Evolutionary conservation across 2,113 vertebrate genomes (phyloP), one percentile per base, ranked within the genome.

Genomic region (Dipodomys ordii): DNA sequence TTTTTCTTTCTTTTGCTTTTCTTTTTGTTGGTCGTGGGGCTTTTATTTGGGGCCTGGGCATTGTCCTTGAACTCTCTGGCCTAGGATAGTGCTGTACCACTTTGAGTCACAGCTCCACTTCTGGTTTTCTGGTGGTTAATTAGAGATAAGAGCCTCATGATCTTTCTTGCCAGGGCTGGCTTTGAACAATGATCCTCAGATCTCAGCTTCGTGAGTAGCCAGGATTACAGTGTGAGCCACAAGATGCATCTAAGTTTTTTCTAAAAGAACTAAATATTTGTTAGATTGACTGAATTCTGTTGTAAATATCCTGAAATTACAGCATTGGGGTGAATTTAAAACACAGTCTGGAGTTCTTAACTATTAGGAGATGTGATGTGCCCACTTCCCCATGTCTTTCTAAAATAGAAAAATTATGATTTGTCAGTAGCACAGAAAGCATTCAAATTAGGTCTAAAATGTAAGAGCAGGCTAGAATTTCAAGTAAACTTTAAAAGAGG

Each of bases 391-490:
- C 44, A 10, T 25, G 4, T 87, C 69, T 92, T 93, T 80, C 73
- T 81, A 49, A 93, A 74, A 90, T 5, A 90, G 78, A 69, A 22
- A 94, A 92, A 73, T 89, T 80, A 67, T 85, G 39, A 84, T 74
- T 90, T 93, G 25, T 13, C 20, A 82, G 64, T 90, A 88, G 49
- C 72, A 46, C 39, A 74, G 12, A 76, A 92, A 93, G 12, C 49
- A 83, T 62, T 85, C 94, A 95, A 74, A 39, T 72, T 90, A 92
- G 44, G 23, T 88, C 64, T 77, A 81, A 90, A 91, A 93, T 94
- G 81, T 62, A 93, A 88, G 32, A 13, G 60, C 12, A 72, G 81
- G 57, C 89, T 87, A 53, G 73, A 93, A 88, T 93, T 94, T 79
- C 76, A 93, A 82, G 79, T 71, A 92, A 94, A 88, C 20, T 88